A percentile compares a stretch with the other conserved stretches of the same genome.
phyloP scores from a whole-genome alignment of 1,140 invertebrate species.

The Aphaenogaster rudis region DNA sequence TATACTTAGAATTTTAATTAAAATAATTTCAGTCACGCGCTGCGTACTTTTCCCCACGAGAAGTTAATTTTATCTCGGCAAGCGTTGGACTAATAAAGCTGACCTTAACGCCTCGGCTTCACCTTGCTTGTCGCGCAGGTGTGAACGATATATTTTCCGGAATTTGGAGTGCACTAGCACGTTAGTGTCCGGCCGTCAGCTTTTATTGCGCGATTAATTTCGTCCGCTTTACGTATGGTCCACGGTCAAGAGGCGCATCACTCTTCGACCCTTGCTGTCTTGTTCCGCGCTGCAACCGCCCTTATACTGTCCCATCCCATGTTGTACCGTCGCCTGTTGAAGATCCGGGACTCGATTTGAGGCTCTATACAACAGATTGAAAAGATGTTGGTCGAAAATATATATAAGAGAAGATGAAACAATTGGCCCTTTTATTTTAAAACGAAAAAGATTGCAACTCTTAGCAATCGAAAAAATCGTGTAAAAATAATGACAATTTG shows the following conservation, averaged over 20 bases:
- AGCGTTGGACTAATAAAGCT: slow-evolving; percentile 23
- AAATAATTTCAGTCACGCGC: slow-evolving; percentile 6
- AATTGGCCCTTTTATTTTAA: neutral
- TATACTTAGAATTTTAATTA: neutral
- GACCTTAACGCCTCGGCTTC: slow-evolving; percentile 36
- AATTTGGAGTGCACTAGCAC: slow-evolving; percentile 49
- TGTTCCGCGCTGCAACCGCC: slow-evolving; percentile 9
- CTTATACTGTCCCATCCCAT: slow-evolving; percentile 11
- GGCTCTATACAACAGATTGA: neutral
- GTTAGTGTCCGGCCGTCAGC: slow-evolving; percentile 28
- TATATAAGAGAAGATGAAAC: neutral
- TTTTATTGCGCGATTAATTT: slow-evolving; percentile 65
- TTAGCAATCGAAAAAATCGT: neutral
- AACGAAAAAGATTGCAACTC: neutral
- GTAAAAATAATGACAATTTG: neutral
- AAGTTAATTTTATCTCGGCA: slow-evolving; percentile 41
- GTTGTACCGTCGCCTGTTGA: neutral
- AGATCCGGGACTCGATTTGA: neutral
- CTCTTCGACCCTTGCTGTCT: slow-evolving; percentile 47
- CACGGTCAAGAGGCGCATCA: slow-evolving; percentile 57
- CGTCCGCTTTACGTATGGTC: slow-evolving; percentile 51
- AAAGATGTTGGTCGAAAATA: neutral
- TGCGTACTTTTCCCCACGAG: neutral
- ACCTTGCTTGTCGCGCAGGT: slow-evolving; percentile 49
- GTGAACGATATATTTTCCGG: slow-evolving; percentile 60